Evolutionary conservation across 1,140 invertebrate species (phyloP).

Genomic region (Drosophila kohkoa): DNA sequence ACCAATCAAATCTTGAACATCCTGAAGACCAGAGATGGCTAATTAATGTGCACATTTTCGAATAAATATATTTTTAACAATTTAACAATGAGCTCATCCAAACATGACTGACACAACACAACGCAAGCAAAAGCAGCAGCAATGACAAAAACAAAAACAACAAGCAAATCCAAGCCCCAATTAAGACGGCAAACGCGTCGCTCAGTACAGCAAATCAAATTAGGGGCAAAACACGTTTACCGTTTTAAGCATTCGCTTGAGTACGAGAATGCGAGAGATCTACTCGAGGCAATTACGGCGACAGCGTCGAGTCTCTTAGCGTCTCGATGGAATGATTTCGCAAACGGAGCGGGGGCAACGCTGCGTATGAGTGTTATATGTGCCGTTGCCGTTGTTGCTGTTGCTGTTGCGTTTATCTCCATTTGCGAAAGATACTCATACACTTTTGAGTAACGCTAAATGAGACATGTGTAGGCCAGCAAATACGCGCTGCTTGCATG

Average conservation of each 20-base stretch:
- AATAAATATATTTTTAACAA: slow-evolving; percentile 48
- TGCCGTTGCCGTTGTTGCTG: slow-evolving; percentile 31
- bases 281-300: slow-evolving; percentile 53
- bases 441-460: slow-evolving; percentile 35
- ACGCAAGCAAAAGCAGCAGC: neutral
- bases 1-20: slow-evolving; percentile 25
- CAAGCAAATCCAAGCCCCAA: slow-evolving; percentile 61
- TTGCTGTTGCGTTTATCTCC: slow-evolving; percentile 60
- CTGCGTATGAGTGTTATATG: slow-evolving; percentile 49
- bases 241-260: slow-evolving; percentile 37
- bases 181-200: slow-evolving; percentile 43
- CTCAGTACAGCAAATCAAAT: slow-evolving; percentile 63
- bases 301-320: slow-evolving; percentile 32
- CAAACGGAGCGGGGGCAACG: slow-evolving; percentile 3
- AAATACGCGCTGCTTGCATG: slow-evolving; percentile 28
- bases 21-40: slow-evolving; percentile 26
- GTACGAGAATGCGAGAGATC: slow-evolving; percentile 27
- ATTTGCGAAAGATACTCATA: slow-evolving; percentile 55
- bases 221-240: slow-evolving; percentile 75
- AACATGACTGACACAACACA: neutral
- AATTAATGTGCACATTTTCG: slow-evolving; percentile 56
- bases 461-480: slow-evolving; percentile 51
- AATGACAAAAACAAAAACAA: slow-evolving; percentile 39
- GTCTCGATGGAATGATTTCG: neutral
- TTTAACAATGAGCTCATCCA: slow-evolving; percentile 68